phyloP scores from a whole-genome alignment of 2,888 invertebrate genomes.

The Lasioglossum zephyrum region DNA sequence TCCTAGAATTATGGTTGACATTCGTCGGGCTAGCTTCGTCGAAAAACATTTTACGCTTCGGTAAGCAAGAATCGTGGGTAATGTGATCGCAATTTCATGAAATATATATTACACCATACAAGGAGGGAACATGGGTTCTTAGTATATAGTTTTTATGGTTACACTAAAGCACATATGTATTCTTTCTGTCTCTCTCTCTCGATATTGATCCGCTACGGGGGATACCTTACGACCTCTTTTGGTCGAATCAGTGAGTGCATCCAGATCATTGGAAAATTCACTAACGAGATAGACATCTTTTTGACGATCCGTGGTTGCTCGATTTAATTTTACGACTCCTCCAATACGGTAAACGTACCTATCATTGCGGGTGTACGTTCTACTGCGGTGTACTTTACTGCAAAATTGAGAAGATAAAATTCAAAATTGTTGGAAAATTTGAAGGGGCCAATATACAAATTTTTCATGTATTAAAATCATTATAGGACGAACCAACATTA shows the following conservation, averaged over 20 bases:
- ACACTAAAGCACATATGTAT: constrained; percentile 5
- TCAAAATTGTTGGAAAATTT: too few relatives aligned
- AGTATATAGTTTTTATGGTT: constrained; percentile 27
- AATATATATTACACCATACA: constrained; percentile 15
- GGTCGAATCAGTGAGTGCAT: constrained; percentile 45
- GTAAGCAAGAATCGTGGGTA: neutral
- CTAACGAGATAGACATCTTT: too few relatives aligned
- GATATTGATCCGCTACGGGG: constrained; percentile 45
- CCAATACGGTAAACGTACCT: too few relatives aligned
- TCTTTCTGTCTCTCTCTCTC: constrained; percentile 16
- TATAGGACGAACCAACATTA: too few relatives aligned
- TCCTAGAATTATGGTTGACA: neutral
- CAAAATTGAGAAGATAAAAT: too few relatives aligned
- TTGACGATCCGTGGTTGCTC: neutral
- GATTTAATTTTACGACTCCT: neutral
- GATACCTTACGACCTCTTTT: constrained; percentile 56
- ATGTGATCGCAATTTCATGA: neutral
- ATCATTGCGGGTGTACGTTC: too few relatives aligned
- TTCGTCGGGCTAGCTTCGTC: neutral
- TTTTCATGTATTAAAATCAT: too few relatives aligned
- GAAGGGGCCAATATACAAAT: too few relatives aligned
- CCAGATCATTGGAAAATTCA: constrained; percentile 35
- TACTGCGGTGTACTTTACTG: too few relatives aligned
- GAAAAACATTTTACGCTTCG: neutral
- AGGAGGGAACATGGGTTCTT: neutral